Evolutionary conservation across 2,888 invertebrate species (phyloP), one percentile per base, ranked within the genome.

Genomic region (Synanthedon tipuliformis): DNA sequence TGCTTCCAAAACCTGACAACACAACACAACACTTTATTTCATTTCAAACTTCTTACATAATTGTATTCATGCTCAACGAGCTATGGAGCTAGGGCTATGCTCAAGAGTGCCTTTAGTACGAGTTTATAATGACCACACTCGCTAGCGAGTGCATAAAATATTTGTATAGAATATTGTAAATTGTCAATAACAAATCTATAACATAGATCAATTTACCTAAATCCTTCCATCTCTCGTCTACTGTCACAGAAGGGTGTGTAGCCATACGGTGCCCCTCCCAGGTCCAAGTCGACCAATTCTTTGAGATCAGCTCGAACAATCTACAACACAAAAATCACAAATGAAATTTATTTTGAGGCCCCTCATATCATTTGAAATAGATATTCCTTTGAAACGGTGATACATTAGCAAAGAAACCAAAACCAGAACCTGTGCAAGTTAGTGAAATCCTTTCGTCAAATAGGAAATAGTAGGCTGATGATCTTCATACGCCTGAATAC

Each of bases 171-270:
- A 18, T 3, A 18, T 18, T 18, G 18, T 18, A 18, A 16, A 18
- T 18, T 18, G 18, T 18, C 18, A 18, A 18, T 18, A 3, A 3
- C 7, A 41, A 8, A 41, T 18, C 18, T 13, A 41, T 11, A 41
- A 41, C 0, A 13, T 45, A 45, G 13, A 3, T n/a, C 0, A 49
- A 51, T 56, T 57, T 56, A 89, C 89, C 93, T 91, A 78, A 98
- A 99, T 5, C 99, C 99, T 81, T 99, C 99, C 99, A 99, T 99
- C 81, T 99, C 98, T 63, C 89, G 95, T 54, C 98, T 91, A 57
- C 97, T 97, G 65, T 98, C 98, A 86, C 99, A 99, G 89, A 99
- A 99, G 0, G 99, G 99, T 0, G 98, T 98, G 77, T 99, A 99
- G 1, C 98, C 98, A 76, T 99, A 99, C 0, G 98, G 97, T 0